Percentiles rank a stretch among this genome's conserved stretches.
Evolutionary conservation across 2,113 vertebrate species (phyloP).

Genomic region (Micromys minutus): DNA sequence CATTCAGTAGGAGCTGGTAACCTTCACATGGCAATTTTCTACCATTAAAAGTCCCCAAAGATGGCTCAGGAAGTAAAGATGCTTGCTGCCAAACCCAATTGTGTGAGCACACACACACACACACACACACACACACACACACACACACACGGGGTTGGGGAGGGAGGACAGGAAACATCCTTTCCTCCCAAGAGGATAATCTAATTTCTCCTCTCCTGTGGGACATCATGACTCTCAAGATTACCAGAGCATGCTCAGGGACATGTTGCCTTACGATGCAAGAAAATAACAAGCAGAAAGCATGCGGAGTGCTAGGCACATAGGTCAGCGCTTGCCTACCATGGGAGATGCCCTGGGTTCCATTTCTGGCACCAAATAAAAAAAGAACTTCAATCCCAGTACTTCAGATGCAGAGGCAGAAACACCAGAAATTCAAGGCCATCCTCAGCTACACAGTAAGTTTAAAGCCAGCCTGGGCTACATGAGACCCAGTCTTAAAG

Average conservation of each 20-base stretch:
- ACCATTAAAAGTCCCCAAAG: background rate
- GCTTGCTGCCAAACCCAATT: background rate
- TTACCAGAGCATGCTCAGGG: background rate
- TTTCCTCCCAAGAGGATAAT: background rate
- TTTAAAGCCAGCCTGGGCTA: background rate
- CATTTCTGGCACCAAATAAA: background rate
- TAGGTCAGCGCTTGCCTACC: too few relatives aligned
- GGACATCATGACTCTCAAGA: rapidly evolving
- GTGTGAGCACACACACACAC: background rate
- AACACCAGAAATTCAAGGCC: too few relatives aligned
- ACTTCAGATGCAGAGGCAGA: background rate
- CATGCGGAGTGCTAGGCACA: background rate
- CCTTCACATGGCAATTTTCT: background rate
- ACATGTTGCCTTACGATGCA: rapidly evolving
- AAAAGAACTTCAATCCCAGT: background rate
- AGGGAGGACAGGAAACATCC: background rate
- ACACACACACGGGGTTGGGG: too few relatives aligned
- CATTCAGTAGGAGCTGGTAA: rapidly evolving
- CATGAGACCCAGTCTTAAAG: background rate
- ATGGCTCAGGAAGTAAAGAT: background rate
- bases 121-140: background rate
- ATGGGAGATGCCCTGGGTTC: too few relatives aligned
- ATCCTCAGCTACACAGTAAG: background rate
- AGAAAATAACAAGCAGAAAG: background rate
- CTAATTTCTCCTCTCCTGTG: too few relatives aligned